Evolutionary conservation across 2,888 invertebrate genomes (phyloP), one percentile per base, ranked within the genome.

Genomic region (Drosophila yooni): DNA sequence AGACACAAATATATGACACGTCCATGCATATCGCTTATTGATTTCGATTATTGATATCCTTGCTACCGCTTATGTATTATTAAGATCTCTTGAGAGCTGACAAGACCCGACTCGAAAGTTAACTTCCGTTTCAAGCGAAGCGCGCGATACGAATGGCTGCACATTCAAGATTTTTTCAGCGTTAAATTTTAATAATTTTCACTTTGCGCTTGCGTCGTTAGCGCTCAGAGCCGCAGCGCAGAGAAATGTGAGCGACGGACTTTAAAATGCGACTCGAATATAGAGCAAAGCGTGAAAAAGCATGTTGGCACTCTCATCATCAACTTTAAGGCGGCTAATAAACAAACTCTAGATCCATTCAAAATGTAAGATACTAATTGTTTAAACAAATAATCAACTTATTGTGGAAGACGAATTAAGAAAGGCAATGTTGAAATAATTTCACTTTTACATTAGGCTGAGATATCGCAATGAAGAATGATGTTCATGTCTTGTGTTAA

Each of bases 101-200:
- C 70, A 57, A 67, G 66, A 67, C 58, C 70, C 77, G 71, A 57
- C 62, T 51, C 40, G 50, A 38, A 56, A 58, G 27, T 34, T n/a
- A 31, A 75, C 80, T 79, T 87, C 86, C 82, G 81, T 69, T 82
- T 52, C 59, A 79, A 57, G 68, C 82, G 78, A 79, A 75, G 83
- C 67, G 63, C 82, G 75, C 83, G 81, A 69, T 73, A 73, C 82
- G 82, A 91, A 90, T 90, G 91, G 79, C 75, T 85, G 76, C 66
- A 75, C 69, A 74, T 73, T 51, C 70, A 68, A 62, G 59, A 68
- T 72, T 74, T 73, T 63, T 62, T 43, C 63, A 48, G 77, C 64
- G 83, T 90, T 87, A 75, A 90, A 79, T 81, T 88, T 87, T 81
- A 80, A 81, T 74, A 71, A 87, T 91, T 91, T 91, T 89, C 89